Percentiles rank a stretch among this genome's conserved stretches.
Conservation (phyloP, 2,113 vertebrate genomes). For the Entomyzon cyanotis region DNA sequence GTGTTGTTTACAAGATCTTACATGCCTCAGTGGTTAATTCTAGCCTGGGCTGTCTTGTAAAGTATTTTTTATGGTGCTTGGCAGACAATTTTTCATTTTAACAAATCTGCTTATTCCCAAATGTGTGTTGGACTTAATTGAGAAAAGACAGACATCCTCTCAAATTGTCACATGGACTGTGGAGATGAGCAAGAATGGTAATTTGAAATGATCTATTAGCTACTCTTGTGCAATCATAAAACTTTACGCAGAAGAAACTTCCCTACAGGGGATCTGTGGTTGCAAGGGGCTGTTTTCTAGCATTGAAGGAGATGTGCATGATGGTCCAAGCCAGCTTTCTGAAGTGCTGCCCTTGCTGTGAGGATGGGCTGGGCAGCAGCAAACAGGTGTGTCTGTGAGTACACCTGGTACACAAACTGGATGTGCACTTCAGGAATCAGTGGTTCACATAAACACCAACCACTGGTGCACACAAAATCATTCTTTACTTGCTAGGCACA, state of each 20-base stretch:
- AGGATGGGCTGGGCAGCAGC: not conserved
- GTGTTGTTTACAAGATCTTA: not conserved
- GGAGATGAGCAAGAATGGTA: not conserved
- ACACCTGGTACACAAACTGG: not conserved
- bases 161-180: not conserved
- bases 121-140: not conserved
- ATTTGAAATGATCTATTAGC: not conserved
- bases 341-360: not conserved
- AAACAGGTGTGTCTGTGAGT: not conserved
- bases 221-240: not conserved
- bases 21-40: not conserved
- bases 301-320: not conserved
- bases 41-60: not conserved
- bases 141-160: not conserved
- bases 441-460: not conserved
- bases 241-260: not conserved
- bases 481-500: not conserved
- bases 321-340: not conserved
- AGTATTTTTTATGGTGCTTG: not conserved
- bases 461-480: not conserved
- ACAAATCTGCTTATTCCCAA: not conserved
- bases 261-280: accelerated
- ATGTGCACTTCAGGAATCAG: not conserved
- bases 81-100: not conserved
- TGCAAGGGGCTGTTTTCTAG: not conserved